These are phyloP conservation scores for Lerista edwardsae DNA, from an alignment of 2,797 vertebrate species.

Conservation along the genomic window DNA sequence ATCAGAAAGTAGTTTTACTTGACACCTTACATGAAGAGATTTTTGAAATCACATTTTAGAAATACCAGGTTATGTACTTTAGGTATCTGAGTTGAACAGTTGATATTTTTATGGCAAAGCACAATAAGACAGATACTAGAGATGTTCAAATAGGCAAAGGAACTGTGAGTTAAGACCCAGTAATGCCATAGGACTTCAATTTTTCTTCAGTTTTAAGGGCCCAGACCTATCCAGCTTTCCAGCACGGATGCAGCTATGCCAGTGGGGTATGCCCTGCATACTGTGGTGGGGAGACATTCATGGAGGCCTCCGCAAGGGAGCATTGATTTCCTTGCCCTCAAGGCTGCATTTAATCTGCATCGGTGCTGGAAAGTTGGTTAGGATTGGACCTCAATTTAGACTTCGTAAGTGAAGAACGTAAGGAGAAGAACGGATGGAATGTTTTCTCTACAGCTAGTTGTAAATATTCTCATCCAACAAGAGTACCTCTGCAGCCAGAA, in stretches of 20 bases:
- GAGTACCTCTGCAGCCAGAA: constrained; percentile 7
- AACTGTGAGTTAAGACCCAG: not conserved
- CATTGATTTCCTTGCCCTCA: too few relatives aligned
- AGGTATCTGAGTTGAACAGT: not conserved
- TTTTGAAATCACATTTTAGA: too few relatives aligned
- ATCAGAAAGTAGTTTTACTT: not conserved
- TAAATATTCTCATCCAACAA: not conserved
- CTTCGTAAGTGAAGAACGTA: not conserved
- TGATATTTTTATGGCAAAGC: not conserved
- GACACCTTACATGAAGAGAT: not conserved
- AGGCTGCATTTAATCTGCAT: too few relatives aligned
- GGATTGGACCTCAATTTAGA: not conserved
- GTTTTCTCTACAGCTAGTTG: not conserved
- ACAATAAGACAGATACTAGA: not conserved
- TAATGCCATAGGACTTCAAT: not conserved
- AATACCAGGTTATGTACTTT: not conserved
- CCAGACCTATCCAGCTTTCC: too few relatives aligned
- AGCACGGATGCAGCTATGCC: too few relatives aligned
- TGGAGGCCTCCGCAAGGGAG: too few relatives aligned
- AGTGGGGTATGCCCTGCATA: too few relatives aligned
- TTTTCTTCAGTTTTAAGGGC: too few relatives aligned
- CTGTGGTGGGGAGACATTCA: too few relatives aligned
- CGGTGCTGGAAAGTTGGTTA: too few relatives aligned
- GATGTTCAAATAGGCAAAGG: not conserved
- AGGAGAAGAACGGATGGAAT: too few relatives aligned